These are phyloP conservation scores for Pristionchus maxplancki DNA, from an alignment of 2,888 invertebrate genomes.

Conservation along the genomic window DNA sequence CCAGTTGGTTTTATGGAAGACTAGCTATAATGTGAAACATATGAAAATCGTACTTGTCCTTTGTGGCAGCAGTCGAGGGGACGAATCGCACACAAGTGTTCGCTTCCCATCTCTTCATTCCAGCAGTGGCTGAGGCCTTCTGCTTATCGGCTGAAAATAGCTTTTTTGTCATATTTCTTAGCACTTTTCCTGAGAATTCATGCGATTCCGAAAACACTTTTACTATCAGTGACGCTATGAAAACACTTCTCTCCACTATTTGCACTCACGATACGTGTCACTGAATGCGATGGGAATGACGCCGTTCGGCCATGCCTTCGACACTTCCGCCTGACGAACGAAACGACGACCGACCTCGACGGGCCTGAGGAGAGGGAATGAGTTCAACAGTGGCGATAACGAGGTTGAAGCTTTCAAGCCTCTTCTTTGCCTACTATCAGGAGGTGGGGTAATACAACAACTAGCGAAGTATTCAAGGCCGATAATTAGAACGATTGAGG, in stretches of 20 bases:
- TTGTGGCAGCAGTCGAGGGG: neutral
- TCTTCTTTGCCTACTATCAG: no score
- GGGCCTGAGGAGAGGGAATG: neutral
- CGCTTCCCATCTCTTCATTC: slow-evolving; percentile 47
- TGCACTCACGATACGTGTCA: slow-evolving; percentile 26
- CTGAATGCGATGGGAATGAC: slow-evolving; percentile 43
- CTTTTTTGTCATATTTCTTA: neutral
- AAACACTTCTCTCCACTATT: neutral
- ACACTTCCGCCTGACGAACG: slow-evolving; percentile 45
- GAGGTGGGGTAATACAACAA: no score
- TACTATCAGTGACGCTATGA: neutral
- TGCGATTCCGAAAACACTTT: neutral
- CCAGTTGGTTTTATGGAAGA: neutral
- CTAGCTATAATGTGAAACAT: no score
- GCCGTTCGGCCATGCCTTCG: slow-evolving; percentile 24
- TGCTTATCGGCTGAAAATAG: slow-evolving; percentile 27
- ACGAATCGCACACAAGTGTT: slow-evolving; percentile 46
- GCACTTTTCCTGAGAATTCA: neutral
- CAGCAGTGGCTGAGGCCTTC: slow-evolving; percentile 23
- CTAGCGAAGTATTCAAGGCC: no score
- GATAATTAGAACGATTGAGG: no score
- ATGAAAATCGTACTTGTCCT: neutral
- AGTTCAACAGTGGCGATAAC: neutral
- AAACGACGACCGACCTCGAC: slow-evolving; percentile 28
- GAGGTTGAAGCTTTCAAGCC: neutral